Conservation (phyloP, 1,140 invertebrate species). For the Cephus cinctus region DNA sequence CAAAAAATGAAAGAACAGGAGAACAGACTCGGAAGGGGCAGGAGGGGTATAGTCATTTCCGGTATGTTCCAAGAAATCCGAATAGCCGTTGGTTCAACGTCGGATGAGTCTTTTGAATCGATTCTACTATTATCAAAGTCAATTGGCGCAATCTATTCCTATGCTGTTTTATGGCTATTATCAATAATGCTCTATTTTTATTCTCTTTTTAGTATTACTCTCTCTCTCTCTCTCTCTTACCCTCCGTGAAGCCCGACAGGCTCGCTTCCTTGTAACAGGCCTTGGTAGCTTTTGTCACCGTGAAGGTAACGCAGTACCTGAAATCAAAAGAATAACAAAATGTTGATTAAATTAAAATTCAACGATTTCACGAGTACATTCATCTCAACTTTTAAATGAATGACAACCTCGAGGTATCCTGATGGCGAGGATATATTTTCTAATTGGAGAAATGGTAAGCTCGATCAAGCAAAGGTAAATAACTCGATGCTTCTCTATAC, state of each 20-base stretch:
- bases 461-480: no score
- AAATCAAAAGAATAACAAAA: slow-evolving; percentile 44
- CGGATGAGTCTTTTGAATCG: neutral
- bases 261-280: slow-evolving; percentile 72
- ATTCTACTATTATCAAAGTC: no score
- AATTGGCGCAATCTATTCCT: no score
- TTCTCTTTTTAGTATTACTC: neutral
- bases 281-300: slow-evolving; percentile 77
- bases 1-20: slow-evolving; percentile 1
- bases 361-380: neutral
- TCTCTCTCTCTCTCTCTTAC: slow-evolving; percentile 50
- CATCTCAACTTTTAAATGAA: neutral
- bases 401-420: no score
- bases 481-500: neutral
- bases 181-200: no score
- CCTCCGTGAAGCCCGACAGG: slow-evolving; percentile 71
- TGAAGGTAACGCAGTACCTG: slow-evolving; percentile 83
- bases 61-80: no score
- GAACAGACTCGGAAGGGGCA: slow-evolving; percentile 3
- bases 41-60: neutral
- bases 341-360: neutral
- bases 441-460: no score
- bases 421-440: no score
- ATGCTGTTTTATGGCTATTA: neutral
- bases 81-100: no score